Conservation (phyloP, 92 coral and sea anemone genomes). For the Zoanthus solanderi region DNA sequence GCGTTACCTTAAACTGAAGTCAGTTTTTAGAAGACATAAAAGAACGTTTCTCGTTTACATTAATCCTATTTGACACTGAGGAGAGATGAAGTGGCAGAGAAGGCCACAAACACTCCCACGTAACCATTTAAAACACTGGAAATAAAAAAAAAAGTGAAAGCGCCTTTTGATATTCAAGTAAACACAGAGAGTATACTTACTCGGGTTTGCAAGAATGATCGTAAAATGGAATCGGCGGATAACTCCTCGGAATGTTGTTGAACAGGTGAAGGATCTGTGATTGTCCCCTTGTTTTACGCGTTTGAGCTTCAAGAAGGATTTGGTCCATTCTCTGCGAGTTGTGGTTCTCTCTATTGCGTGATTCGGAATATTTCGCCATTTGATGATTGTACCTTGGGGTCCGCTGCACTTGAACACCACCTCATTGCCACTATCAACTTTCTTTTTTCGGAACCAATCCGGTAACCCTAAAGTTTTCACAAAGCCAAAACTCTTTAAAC, state of each 20-base stretch:
- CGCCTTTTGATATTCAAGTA: too few species aligned
- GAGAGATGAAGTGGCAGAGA: background rate
- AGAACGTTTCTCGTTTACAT: too few species aligned
- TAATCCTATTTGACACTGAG: background rate
- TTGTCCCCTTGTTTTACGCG: background rate
- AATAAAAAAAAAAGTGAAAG: too few species aligned
- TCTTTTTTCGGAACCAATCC: background rate
- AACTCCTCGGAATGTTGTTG: background rate
- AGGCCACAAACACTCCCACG: too few species aligned
- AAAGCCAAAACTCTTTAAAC: background rate
- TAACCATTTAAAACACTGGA: too few species aligned
- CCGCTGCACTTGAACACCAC: slow-evolving; percentile 10
- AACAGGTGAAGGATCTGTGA: background rate
- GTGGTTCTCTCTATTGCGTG: background rate
- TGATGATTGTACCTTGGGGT: slow-evolving; percentile 3
- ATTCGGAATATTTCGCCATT: background rate
- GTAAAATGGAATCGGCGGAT: slow-evolving; percentile 1
- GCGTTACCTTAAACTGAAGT: background rate
- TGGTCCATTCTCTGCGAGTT: slow-evolving; percentile 31
- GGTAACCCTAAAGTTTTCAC: slow-evolving; percentile 11
- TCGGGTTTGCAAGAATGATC: slow-evolving; percentile 4
- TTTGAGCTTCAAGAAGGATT: background rate
- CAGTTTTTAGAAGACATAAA: too few species aligned
- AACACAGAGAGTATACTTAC: background rate
- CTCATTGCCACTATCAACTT: background rate